Conservation (phyloP, 2,797 vertebrate species). For the Lithobates pipiens region DNA sequence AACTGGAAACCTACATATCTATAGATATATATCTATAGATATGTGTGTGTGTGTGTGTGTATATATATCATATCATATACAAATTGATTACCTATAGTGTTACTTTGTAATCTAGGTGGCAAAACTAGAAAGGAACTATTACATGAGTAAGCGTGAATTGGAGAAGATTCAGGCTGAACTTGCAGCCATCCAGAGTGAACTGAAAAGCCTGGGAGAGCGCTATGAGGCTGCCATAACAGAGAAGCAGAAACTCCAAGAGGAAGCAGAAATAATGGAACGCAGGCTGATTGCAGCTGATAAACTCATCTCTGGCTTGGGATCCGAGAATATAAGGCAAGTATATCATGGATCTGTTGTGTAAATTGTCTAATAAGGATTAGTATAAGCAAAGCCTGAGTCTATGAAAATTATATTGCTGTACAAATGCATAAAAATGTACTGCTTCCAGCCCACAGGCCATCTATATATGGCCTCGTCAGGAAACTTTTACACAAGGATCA, state of each 20-base stretch:
- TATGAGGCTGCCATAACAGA: slow-evolving; percentile 86
- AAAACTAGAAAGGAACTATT: slow-evolving; percentile 87
- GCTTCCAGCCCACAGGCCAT: no score
- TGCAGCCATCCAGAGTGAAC: slow-evolving; percentile 81
- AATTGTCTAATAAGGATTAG: no score
- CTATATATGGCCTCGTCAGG: no score
- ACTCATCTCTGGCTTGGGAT: slow-evolving; percentile 91
- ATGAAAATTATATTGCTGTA: no score
- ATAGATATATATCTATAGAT: no score
- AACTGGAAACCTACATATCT: no score
- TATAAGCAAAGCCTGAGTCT: no score
- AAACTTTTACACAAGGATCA: no score
- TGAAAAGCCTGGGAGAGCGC: slow-evolving; percentile 82
- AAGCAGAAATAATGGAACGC: slow-evolving; percentile 93
- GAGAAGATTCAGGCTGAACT: slow-evolving; percentile 88
- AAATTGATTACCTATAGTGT: neutral
- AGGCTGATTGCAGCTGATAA: slow-evolving; percentile 92
- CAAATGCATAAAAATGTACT: no score
- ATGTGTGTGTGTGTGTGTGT: no score
- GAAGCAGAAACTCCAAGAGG: slow-evolving; percentile 87
- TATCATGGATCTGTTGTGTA: neutral
- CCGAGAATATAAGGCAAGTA: slow-evolving; percentile 89
- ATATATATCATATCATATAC: neutral
- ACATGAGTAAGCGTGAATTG: slow-evolving; percentile 86
- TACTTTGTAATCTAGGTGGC: slow-evolving; percentile 80